Conservation (phyloP, 2,113 vertebrate genomes). For the Salvelinus namaycush region DNA sequence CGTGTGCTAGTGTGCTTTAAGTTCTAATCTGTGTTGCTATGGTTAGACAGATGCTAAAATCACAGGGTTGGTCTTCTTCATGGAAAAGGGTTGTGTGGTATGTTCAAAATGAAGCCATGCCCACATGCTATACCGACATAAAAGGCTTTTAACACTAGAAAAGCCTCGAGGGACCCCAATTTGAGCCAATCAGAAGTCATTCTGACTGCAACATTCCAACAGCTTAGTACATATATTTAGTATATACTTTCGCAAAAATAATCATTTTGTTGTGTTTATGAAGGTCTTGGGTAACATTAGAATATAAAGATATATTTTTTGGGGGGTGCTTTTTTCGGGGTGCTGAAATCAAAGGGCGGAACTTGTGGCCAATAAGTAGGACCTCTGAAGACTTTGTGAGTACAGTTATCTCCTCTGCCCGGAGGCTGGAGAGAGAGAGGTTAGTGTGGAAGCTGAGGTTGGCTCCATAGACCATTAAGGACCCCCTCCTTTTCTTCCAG, state of each 20-base stretch:
- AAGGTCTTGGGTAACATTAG: no score
- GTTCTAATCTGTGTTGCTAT: neutral
- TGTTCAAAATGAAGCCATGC: slow-evolving; percentile 3
- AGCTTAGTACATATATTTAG: no score
- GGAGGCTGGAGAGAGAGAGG: neutral
- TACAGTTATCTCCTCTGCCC: slow-evolving; percentile 15
- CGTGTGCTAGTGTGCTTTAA: neutral
- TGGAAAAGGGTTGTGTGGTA: neutral
- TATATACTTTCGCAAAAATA: no score
- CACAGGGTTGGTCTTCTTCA: neutral
- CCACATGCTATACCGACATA: neutral
- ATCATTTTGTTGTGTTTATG: no score
- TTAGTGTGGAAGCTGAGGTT: slow-evolving; percentile 32
- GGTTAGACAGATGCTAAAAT: neutral
- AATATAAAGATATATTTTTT: no score
- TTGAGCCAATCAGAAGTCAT: no score
- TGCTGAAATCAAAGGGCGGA: neutral
- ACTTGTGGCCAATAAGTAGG: neutral
- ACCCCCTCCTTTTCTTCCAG: neutral
- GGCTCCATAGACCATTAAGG: slow-evolving; percentile 23
- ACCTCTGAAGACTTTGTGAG: slow-evolving; percentile 13
- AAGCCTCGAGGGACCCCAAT: no score
- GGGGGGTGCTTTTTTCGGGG: neutral
- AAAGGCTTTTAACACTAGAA: neutral
- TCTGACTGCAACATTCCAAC: no score